Evolutionary conservation across 64 coral and sea anemone genomes (phyloP), one percentile per base, ranked within the genome.

Genomic region (Trachythela sp.): DNA sequence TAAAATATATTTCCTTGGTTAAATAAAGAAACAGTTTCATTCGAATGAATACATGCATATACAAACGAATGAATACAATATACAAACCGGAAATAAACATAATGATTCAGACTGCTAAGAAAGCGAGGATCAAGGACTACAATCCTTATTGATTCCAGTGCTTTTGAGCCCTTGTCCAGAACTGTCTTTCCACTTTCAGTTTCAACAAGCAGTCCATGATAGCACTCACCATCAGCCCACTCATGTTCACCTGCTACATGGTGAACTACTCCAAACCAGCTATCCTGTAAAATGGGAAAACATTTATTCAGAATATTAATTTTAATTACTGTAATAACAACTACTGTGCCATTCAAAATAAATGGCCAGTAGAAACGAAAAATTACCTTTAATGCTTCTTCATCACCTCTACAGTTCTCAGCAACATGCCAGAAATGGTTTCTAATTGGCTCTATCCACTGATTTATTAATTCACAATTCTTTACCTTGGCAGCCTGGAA

Each of bases 341-440:
- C 30, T 70, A 37, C 58, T 20, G 26, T 18, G 13, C 48, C 68
- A 76, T 36, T 33, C 48, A 37, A 29, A 77, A 35, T 89, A 24
- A 45, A 89, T n/a, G n/a, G 10, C 36, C 17, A 77, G 9, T 51
- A 39, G 50, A 35, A 2, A 77, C 35, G 83, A 26, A 35, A 4
- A 80, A 75, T 37, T 40, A 92, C 91, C 83, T 86, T 92, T 22
- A 92, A 39, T 15, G 84, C 89, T 17, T 89, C 18, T 2, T 52
- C 77, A 89, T 89, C 34, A 17, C 22, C 31, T 17, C 40, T 40
- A 86, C 87, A 92, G n/a, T 76, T 71, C 32, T 92, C 9, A 17
- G 77, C 84, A 38, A 52, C 68, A 67, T 92, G 87, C 87, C 91
- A 89, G 45, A 92, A 92, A 20, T 89, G 91, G 31, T 92, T 92